Percentiles rank a stretch among this genome's conserved stretches.
Evolutionary conservation across 2,888 invertebrate species (phyloP).

Genomic region (Sminthurides aquaticus): DNA sequence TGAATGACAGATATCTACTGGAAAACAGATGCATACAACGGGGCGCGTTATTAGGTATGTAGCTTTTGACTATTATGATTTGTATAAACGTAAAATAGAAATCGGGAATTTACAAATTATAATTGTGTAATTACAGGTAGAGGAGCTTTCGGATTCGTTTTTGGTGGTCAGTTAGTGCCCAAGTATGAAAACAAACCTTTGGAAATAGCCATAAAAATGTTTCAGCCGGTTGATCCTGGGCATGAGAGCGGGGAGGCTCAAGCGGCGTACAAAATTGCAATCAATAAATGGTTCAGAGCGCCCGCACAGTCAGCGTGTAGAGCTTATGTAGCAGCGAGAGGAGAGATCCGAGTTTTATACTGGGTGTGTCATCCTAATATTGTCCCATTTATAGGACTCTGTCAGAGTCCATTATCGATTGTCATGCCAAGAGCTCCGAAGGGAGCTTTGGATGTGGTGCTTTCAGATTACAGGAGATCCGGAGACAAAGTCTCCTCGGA

Average conservation of each 20-base stretch:
- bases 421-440: constrained; percentile 84
- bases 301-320: constrained; percentile 86
- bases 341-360: constrained; percentile 81
- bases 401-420: constrained; percentile 78
- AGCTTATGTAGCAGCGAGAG: constrained; percentile 91
- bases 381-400: constrained; percentile 82
- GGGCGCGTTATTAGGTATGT: constrained; percentile 47
- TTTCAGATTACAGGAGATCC: constrained; percentile 76
- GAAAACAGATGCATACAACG: constrained; percentile 66
- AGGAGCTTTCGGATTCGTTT: constrained; percentile 98
- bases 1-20: constrained; percentile 72
- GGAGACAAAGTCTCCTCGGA: constrained; percentile 74
- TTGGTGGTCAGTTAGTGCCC: constrained; percentile 56
- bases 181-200: constrained; percentile 45
- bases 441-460: constrained; percentile 76
- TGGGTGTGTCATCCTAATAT: constrained; percentile 84
- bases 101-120: neutral
- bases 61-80: neutral
- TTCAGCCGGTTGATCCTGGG: constrained; percentile 83
- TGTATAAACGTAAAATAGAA: neutral
- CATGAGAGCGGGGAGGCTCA: constrained; percentile 60
- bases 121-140: constrained; percentile 58
- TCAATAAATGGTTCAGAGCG: constrained; percentile 88
- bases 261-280: constrained; percentile 59
- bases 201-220: constrained; percentile 53